Evolutionary conservation across 2,797 vertebrate genomes (phyloP).

Genomic region (Cryptoblepharus egeriae): DNA sequence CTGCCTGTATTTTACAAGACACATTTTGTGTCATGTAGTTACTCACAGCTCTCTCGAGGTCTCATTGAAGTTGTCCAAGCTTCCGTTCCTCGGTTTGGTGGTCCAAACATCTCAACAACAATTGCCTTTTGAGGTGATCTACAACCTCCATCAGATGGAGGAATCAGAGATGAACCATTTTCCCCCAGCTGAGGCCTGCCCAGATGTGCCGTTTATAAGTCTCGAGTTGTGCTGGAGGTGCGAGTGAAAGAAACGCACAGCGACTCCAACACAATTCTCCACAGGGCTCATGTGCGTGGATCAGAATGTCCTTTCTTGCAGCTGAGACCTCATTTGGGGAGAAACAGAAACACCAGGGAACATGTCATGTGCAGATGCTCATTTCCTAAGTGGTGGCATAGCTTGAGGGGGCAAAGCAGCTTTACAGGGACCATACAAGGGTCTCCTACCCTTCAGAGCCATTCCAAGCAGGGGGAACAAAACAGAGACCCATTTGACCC

Average conservation of each 20-base stretch:
- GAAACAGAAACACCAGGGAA: neutral
- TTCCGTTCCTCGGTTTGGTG: neutral
- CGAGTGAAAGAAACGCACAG: neutral
- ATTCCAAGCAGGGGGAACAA: too few species aligned
- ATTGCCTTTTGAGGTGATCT: too few species aligned
- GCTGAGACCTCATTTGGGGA: neutral
- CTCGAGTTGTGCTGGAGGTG: neutral
- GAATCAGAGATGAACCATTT: neutral
- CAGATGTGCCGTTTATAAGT: neutral
- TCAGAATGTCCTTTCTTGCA: neutral
- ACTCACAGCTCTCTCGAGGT: too few species aligned
- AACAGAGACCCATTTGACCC: too few species aligned
- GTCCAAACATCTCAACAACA: neutral
- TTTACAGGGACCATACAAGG: too few species aligned
- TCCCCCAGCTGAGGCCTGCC: neutral
- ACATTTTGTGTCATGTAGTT: too few species aligned
- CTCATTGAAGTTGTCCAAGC: too few species aligned
- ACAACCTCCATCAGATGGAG: too few species aligned
- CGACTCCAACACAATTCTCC: neutral
- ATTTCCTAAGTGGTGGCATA: neutral
- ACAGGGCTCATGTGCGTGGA: neutral
- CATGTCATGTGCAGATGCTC: neutral
- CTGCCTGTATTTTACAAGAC: too few species aligned
- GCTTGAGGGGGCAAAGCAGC: too few species aligned
- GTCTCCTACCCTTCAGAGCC: too few species aligned